phyloP scores from a whole-genome alignment of 30 jellyfish, hydroid and myxozoan genomes.

The Aurelia aurita region DNA sequence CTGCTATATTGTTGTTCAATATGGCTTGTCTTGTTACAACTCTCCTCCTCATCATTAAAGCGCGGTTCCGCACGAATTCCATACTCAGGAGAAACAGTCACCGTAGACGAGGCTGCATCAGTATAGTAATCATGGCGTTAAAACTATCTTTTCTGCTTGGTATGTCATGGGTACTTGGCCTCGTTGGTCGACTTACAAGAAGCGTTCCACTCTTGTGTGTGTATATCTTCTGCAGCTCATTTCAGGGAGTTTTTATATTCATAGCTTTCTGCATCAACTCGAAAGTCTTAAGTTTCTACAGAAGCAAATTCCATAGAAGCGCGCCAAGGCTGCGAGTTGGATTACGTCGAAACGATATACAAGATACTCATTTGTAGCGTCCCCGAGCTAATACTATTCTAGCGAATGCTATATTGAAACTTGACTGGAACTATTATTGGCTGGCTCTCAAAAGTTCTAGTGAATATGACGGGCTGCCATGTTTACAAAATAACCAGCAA shows the following conservation, averaged over 20 bases:
- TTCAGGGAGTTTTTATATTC: slow-evolving; percentile 58
- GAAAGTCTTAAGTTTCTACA: slow-evolving; percentile 56
- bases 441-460: too few relatives aligned
- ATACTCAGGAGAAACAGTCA: background rate
- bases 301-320: background rate
- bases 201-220: slow-evolving; percentile 21
- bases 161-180: slow-evolving; percentile 63
- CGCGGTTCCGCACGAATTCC: slow-evolving; percentile 16
- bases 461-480: too few relatives aligned
- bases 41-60: slow-evolving; percentile 11
- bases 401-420: too few relatives aligned
- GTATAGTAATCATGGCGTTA: slow-evolving; percentile 37
- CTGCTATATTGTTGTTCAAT: slow-evolving; percentile 32
- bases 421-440: too few relatives aligned
- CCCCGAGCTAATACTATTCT: too few relatives aligned
- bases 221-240: slow-evolving; percentile 28
- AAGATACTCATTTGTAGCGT: too few relatives aligned
- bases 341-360: too few relatives aligned
- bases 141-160: slow-evolving; percentile 56
- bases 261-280: slow-evolving; percentile 56
- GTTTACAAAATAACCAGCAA: too few relatives aligned
- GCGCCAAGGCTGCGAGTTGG: too few relatives aligned
- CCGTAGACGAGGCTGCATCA: slow-evolving; percentile 23
- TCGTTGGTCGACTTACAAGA: slow-evolving; percentile 34
- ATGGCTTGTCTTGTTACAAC: slow-evolving; percentile 38